Evolutionary conservation across 2,888 invertebrate genomes (phyloP).

Genomic region (Psylliodes chrysocephalus): DNA sequence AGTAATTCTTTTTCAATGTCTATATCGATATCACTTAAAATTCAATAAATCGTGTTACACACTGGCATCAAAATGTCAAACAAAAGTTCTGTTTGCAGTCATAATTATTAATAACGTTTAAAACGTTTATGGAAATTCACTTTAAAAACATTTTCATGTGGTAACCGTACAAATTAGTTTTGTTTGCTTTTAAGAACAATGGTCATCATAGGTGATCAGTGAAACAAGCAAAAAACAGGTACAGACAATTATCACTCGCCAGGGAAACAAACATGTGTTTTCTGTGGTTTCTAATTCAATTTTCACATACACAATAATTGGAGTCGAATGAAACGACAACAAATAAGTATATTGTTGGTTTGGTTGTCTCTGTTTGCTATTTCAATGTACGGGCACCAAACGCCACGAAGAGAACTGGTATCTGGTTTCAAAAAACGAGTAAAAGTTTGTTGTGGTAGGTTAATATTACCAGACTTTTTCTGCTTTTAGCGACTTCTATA

Average conservation of each 20-base stretch:
- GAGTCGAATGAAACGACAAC: conserved; percentile 40
- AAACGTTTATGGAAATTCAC: conserved; percentile 15
- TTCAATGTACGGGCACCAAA: conserved; percentile 27
- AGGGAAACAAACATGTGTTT: conserved; percentile 46
- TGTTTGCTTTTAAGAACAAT: conserved; percentile 25
- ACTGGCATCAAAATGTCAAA: neutral
- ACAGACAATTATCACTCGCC: conserved; percentile 49
- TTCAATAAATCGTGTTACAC: no score
- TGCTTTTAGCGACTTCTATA: no score
- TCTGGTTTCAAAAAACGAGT: conserved; percentile 13
- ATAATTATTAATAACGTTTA: conserved; percentile 9
- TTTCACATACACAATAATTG: conserved; percentile 48
- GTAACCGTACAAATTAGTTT: conserved; percentile 26
- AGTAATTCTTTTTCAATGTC: no score
- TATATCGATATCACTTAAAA: no score
- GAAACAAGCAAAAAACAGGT: conserved; percentile 44
- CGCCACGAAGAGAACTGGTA: conserved; percentile 24
- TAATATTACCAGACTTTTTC: neutral
- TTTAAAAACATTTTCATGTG: conserved; percentile 4
- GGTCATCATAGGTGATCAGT: conserved; percentile 49
- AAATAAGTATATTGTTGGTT: conserved; percentile 42
- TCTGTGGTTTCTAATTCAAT: conserved; percentile 48
- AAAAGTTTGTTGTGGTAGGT: conserved; percentile 9
- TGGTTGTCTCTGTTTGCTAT: conserved; percentile 34
- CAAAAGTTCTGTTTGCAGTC: conserved; percentile 5